phyloP scores from a whole-genome alignment of 1,140 invertebrate genomes.

The Philopotamus ludificatus region DNA sequence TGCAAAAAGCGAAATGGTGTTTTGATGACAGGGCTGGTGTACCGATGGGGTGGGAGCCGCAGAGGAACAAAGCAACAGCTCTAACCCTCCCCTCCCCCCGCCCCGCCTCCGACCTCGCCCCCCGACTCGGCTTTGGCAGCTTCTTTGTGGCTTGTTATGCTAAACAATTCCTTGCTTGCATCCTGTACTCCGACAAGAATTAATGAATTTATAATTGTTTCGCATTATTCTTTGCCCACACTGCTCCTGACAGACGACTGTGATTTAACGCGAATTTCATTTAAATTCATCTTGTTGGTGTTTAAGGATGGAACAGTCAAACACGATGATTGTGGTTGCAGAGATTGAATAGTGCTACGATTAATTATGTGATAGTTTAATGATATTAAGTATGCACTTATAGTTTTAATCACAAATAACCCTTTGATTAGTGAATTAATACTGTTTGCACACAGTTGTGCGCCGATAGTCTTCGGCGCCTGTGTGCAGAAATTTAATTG shows the following conservation, averaged over 20 bases:
- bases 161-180: slow-evolving; percentile 2
- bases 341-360: no score
- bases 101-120: neutral
- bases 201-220: slow-evolving; percentile 35
- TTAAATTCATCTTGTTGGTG: neutral
- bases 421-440: no score
- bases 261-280: neutral
- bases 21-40: slow-evolving; percentile 3
- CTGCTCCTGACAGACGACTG: no score
- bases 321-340: no score
- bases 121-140: neutral
- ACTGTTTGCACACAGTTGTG: no score
- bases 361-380: no score
- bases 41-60: neutral
- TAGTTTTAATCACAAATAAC: no score
- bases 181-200: slow-evolving; percentile 6
- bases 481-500: no score
- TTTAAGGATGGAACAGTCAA: no score
- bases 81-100: neutral
- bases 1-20: slow-evolving; percentile 15
- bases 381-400: no score
- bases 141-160: slow-evolving; percentile 3
- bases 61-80: neutral
- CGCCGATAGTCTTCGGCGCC: no score
- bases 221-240: neutral